A percentile compares a stretch with the other conserved stretches of the same genome.
Evolutionary conservation across 2,888 invertebrate species (phyloP).

Genomic region (Calliscelio sp.): DNA sequence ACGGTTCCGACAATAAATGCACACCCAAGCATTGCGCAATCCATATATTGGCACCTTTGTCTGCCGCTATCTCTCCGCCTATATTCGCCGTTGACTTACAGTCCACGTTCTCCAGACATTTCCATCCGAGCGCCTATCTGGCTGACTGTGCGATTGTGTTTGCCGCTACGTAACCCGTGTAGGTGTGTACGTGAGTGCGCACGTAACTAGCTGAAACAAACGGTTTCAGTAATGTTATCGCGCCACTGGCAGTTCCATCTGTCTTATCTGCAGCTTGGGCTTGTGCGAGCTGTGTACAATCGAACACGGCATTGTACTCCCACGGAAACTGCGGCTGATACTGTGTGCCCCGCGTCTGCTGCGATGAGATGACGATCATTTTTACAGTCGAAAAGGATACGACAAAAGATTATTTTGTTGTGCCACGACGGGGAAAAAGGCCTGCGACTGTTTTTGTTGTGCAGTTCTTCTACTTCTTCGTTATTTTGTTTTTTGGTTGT

Average conservation of each 20-base stretch:
- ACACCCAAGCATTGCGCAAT: constrained; percentile 32
- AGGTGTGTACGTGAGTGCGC: neutral
- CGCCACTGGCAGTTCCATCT: constrained; percentile 62
- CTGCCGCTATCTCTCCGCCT: constrained; percentile 36
- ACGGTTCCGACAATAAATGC: constrained; percentile 37
- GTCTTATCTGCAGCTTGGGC: constrained; percentile 62
- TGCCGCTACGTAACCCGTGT: neutral
- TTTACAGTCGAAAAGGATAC: constrained; percentile 33
- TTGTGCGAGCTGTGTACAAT: constrained; percentile 48
- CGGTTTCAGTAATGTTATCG: constrained; percentile 67
- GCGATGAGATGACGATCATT: constrained; percentile 44
- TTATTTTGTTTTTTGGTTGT: too few relatives aligned
- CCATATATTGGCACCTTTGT: constrained; percentile 57
- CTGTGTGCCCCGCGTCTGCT: constrained; percentile 12
- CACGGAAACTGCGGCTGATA: constrained; percentile 43
- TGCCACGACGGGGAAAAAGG: neutral
- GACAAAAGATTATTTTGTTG: constrained; percentile 34
- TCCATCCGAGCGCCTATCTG: constrained; percentile 37
- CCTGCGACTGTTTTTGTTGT: neutral
- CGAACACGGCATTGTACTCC: constrained; percentile 53
- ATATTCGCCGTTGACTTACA: constrained; percentile 45
- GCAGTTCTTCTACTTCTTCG: too few relatives aligned
- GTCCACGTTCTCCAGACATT: constrained; percentile 53
- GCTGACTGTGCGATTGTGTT: constrained; percentile 9
- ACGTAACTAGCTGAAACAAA: constrained; percentile 64